Evolutionary conservation across 2,888 invertebrate genomes (phyloP), one percentile per base, ranked within the genome.

Genomic region (Leucophenga montana): DNA sequence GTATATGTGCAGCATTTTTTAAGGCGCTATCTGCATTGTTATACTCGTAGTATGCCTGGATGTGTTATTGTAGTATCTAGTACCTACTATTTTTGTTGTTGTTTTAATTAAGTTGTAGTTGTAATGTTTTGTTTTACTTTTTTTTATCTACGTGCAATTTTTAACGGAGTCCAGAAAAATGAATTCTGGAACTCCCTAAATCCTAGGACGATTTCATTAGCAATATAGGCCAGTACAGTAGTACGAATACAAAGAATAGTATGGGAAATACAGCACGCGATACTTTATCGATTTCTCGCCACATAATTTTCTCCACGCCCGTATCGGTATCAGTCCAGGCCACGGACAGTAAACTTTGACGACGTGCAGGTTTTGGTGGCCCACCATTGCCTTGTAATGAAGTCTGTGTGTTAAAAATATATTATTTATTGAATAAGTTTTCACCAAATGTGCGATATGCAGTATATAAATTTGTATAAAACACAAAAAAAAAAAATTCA

Each of bases 191-290:
- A 75, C 86, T 87, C 87, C 87, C 83, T 74, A 88, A 85, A 80
- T 87, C 85, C 86, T 89, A 88, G 85, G 89, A 88, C 57, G 92
- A 93, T 84, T 93, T 93, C 77, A 94, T 89, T 61, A 94, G 88
- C 62, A 95, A 89, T 71, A 94, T 92, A 0, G 94, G 94, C 95
- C 95, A 95, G 88, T 94, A 95, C 84, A 94, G 90, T 0, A 93
- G 90, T 67, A 93, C 92, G 86, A 95, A 95, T 18, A 94, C 90
- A 18, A 94, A 90, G 88, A 95, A 95, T n/a, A 95, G 86, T 16
- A 92, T 92, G 8, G 95, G 95, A 86, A 95, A 95, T 5, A 94
- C 92, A 64, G 94, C 91, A 66, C 95, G 90, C 3, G 95, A 94
- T 3, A 94, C 90, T 82, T 92, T 92, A 88, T 95, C 95, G 73